Evolutionary conservation across 2,888 invertebrate species (phyloP), one percentile per base, ranked within the genome.

Genomic region (Phytoseiulus persimilis): DNA sequence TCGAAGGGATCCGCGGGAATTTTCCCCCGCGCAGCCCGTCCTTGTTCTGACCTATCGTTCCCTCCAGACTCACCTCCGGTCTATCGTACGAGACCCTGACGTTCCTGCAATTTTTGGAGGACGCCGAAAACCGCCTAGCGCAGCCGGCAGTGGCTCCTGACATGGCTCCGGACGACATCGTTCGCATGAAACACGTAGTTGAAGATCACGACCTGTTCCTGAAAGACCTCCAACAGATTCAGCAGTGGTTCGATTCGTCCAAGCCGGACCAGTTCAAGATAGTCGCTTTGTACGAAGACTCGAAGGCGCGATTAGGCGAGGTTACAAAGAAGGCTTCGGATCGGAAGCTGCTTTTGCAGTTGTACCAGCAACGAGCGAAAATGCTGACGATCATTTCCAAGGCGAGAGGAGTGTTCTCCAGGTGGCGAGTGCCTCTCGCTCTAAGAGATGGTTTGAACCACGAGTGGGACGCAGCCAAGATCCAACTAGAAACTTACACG

Each of bases 381-480:
- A 87, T 87, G 87, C 23, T 87, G 87, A 87, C 87, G 33, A 87
- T 87, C 23, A 87, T 87, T 45, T 87, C 87, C 33, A 87, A 87
- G 33, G 87, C 87, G 87, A 31, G 32, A 87, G 87, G 87, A n/a
- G 87, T 87, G 39, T 87, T 87, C 33, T 45, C 32, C n/a, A 33
- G 87, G 23, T 87, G 87, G 87, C 32, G 33, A n/a, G 32, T 87
- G 87, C 87, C 87, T 87, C 32, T 87, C 33, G 87, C 87, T 32
- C 87, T 87, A 45, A 87, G 87, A 45, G 87, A 87, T 39, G 87
- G 87, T 87, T 18, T 87, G 3, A 87, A 87, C 45, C 87, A 87
- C 32, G 87, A 87, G 45, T 87, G 87, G 87, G 87, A 87, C 33
- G 87, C 87, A 32, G 87, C 87, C 6, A 87, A 87, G 18, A 87